Percentiles rank a stretch among this genome's conserved stretches.
These are phyloP conservation scores for Porphyrio hochstetteri DNA, from an alignment of 2,113 vertebrate species.

Conservation along the genomic window DNA sequence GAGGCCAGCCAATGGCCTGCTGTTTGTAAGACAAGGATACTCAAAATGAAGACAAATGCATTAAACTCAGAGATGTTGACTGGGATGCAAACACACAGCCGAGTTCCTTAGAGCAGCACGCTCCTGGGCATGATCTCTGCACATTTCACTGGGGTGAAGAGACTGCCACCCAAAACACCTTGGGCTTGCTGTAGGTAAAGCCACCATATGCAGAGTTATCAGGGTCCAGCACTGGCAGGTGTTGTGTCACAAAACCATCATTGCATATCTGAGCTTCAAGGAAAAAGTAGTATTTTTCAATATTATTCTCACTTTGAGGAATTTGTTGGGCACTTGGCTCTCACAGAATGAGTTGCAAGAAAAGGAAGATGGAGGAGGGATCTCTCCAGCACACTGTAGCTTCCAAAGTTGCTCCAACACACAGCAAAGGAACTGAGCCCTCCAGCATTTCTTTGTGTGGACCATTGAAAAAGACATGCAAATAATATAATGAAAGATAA, in stretches of 20 bases:
- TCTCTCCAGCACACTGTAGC: not conserved
- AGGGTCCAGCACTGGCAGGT: not conserved
- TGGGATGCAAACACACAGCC: not conserved
- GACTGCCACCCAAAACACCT: not conserved
- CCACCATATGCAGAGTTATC: not conserved
- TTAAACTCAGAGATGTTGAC: not conserved
- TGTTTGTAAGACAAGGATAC: rapidly evolving
- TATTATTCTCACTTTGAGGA: not conserved
- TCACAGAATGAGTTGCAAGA: not conserved
- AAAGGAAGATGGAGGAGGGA: not conserved
- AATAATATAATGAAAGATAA: not conserved
- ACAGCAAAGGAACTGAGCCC: not conserved
- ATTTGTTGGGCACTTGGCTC: not conserved
- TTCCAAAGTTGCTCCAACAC: not conserved
- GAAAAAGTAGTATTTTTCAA: not conserved
- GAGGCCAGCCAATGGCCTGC: rapidly evolving
- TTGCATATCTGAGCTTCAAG: not conserved
- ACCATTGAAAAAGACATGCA: not conserved
- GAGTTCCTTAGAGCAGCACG: not conserved
- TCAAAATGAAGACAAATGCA: not conserved
- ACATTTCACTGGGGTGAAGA: not conserved
- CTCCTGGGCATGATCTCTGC: not conserved
- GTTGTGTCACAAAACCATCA: not conserved
- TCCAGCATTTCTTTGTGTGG: not conserved
- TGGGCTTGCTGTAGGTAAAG: not conserved